Base-by-base conservation (phyloP, 2,797 vertebrate species). In the Gambelia wislizenii region DNA sequence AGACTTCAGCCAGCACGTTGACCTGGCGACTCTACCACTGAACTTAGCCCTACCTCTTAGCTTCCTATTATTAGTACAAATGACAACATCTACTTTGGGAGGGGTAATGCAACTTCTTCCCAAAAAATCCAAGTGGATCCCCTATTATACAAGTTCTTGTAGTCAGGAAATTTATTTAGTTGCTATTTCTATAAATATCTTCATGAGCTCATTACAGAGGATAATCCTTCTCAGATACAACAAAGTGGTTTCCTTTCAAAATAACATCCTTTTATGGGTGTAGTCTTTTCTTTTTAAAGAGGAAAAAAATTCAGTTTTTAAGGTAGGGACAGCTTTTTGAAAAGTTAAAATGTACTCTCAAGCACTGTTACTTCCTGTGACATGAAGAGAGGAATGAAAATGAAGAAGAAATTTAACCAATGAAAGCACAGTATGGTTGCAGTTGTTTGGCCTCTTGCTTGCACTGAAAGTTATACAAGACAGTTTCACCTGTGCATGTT, bases 151-250 rank as follows among this genome's bases (percentile, higher is more conserved):
- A 94, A 93, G 94, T 56, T 6, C 91, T 95, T 94, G 91, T 64
- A 89, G 82, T 89, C 90, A 92, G 88, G 81, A 91, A 86, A 94
- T 95, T 94, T 93, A 96, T 95, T 96, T 97, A 94, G 95, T 94
- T 95, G 96, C 95, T 94, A 93, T 95, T 96, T n/a, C n/a, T 95
- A 96, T 92, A 96, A 96, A 96, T 96, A 96, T 95, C 95, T 90
- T 95, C 89, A 89, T 95, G 95, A 96, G 94, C 94, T 95, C 95
- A 95, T 54, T 81, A 89, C 92, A 91, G 95, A 96, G 95, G 93
- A 94, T 94, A 95, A 95, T 95, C 94, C 94, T 95, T 93, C 94
- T 95, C 92, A 90, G 93, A 95, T 94, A 91, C 54, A 93, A 94
- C 94, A 96, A 95, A 95, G 90, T 93, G 89, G 94, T 92, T 93